A percentile compares a stretch with the other conserved stretches of the same genome.
These are phyloP conservation scores for Melipona quadrifasciata DNA, from an alignment of 1,140 invertebrate species.

Conservation along the genomic window DNA sequence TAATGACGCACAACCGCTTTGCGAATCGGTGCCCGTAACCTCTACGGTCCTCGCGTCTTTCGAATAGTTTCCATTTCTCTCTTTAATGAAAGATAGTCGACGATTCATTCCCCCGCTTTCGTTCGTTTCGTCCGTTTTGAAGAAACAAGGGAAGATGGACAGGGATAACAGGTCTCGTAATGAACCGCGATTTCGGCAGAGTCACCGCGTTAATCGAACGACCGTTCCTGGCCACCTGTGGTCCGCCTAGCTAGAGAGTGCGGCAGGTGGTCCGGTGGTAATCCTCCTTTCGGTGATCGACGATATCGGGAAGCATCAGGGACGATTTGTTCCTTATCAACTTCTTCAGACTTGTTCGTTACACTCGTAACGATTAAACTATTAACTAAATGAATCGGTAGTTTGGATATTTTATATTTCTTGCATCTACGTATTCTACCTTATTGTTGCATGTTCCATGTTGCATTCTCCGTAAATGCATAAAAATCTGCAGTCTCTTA, in stretches of 20 bases:
- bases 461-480: too few species aligned
- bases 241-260: constrained; percentile 42
- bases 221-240: constrained; percentile 54
- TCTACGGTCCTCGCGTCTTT: constrained; percentile 3
- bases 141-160: constrained; percentile 13
- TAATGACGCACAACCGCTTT: constrained; percentile 37
- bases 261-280: constrained; percentile 49
- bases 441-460: too few species aligned
- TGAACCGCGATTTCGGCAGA: constrained; percentile 53
- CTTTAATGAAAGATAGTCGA: neutral
- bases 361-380: neutral
- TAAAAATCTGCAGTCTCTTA: too few species aligned
- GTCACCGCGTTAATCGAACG: constrained; percentile 58
- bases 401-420: too few species aligned
- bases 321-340: neutral
- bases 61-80: constrained; percentile 6
- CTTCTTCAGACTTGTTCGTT: neutral
- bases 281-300: neutral
- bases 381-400: too few species aligned
- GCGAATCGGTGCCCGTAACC: constrained; percentile 11
- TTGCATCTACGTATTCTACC: too few species aligned
- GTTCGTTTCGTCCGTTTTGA: neutral
- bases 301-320: neutral
- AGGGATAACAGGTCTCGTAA: constrained; percentile 53
- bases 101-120: too few species aligned